phyloP scores from a whole-genome alignment of 1,140 invertebrate genomes.

The Brachionus plicatilis region DNA sequence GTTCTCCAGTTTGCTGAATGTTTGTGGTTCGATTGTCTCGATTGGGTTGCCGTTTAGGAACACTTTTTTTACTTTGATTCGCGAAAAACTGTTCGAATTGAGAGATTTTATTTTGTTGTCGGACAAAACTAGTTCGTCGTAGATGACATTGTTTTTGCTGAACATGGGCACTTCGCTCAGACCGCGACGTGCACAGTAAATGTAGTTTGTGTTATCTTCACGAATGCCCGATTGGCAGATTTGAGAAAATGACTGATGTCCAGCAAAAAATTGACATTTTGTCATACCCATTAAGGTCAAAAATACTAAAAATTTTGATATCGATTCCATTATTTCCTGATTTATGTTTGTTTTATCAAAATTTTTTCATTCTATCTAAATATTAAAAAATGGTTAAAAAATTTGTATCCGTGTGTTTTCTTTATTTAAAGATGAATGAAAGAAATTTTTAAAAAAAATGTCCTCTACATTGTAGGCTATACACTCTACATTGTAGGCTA shows the following conservation, averaged over 20 bases:
- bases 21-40: not conserved
- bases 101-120: conserved; percentile 36
- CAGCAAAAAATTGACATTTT: not conserved
- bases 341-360: not conserved
- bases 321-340: not conserved
- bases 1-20: conserved; percentile 26
- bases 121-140: conserved; percentile 39
- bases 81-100: not conserved
- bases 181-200: conserved; percentile 28
- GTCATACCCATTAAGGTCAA: not conserved
- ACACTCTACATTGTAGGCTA: too few species aligned
- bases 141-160: conserved; percentile 8
- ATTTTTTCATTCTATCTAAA: conserved; percentile 15
- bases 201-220: conserved; percentile 37
- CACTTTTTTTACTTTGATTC: conserved; percentile 36
- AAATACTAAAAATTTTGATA: conserved; percentile 6
- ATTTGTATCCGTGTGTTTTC: not conserved
- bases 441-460: not conserved
- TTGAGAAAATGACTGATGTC: conserved; percentile 2
- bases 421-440: not conserved
- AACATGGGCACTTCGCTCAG: conserved; percentile 23
- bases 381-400: not conserved
- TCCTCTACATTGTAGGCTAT: too few species aligned
- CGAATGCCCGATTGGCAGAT: conserved; percentile 26
- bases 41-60: conserved; percentile 27